Evolutionary conservation across 2,113 vertebrate species (phyloP).

Genomic region (Malurus melanocephalus): DNA sequence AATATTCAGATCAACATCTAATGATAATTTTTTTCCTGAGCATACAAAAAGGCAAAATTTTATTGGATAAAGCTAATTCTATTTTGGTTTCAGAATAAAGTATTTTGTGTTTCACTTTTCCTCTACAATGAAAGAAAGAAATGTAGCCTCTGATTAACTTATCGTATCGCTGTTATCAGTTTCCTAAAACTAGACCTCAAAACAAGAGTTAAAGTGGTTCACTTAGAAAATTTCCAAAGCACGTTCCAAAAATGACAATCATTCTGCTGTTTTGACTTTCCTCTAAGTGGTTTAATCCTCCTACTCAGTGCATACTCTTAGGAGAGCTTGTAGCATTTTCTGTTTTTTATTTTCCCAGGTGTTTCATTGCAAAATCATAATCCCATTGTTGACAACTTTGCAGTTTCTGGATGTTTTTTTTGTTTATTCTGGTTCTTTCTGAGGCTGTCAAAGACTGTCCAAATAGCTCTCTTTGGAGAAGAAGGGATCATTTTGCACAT

Average conservation of each 20-base stretch:
- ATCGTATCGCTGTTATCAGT: background rate
- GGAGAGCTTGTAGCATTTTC: background rate
- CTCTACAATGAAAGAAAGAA: background rate
- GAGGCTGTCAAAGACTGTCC: background rate
- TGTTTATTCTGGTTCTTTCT: background rate
- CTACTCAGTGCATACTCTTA: rapidly evolving
- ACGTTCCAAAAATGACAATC: background rate
- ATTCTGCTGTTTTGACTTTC: background rate
- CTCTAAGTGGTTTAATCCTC: background rate
- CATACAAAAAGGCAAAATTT: rapidly evolving
- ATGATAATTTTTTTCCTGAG: background rate
- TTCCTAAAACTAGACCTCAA: background rate
- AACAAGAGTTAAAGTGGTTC: background rate
- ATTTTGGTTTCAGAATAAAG: background rate
- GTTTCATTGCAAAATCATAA: background rate
- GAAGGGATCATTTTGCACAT: background rate
- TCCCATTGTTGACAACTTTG: background rate
- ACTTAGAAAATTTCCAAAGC: background rate
- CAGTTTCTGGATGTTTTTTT: rapidly evolving
- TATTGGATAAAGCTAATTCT: background rate
- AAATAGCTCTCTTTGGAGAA: background rate
- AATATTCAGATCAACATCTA: background rate
- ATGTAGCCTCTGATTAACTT: background rate
- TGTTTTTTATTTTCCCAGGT: background rate
- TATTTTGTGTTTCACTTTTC: background rate